A percentile compares a stretch with the other conserved stretches of the same genome.
phyloP scores from a whole-genome alignment of 2,797 vertebrate genomes.

The Anomalospiza imberbis region DNA sequence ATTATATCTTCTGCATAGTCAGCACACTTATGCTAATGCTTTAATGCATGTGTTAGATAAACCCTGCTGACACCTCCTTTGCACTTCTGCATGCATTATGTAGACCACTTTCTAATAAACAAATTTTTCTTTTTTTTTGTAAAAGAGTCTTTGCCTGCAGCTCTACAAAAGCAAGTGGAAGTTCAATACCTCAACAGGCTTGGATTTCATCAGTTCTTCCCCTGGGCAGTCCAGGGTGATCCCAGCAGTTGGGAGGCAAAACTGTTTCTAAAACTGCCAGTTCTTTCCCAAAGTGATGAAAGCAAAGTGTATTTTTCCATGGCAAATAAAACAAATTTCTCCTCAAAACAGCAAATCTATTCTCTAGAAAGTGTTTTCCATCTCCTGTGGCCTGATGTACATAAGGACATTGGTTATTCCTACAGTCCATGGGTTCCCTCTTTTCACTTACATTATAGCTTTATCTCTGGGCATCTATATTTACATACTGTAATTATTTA shows the following conservation, averaged over 20 bases:
- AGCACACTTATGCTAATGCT: not conserved
- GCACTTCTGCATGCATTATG: not conserved
- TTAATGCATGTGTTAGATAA: not conserved
- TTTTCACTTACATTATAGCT: accelerated
- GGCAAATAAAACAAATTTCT: not conserved
- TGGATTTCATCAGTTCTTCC: not conserved
- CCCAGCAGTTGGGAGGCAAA: not conserved
- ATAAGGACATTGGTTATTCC: not conserved
- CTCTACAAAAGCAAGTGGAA: not conserved
- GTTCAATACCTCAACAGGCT: not conserved
- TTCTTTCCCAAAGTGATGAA: not conserved
- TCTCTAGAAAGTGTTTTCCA: not conserved
- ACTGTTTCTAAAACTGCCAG: not conserved
- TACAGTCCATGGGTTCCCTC: not conserved
- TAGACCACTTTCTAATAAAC: not conserved
- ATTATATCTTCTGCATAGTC: not conserved
- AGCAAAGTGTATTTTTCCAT: not conserved
- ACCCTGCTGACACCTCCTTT: not conserved
- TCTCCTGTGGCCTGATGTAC: not conserved
- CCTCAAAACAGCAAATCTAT: not conserved
- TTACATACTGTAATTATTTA: not conserved
- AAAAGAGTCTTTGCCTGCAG: not conserved
- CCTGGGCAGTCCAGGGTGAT: not conserved
- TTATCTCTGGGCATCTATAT: not conserved
- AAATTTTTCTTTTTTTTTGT: not conserved